Evolutionary conservation across 2,888 invertebrate species (phyloP), one percentile per base, ranked within the genome.

Genomic region (Aphrophora alni): DNA sequence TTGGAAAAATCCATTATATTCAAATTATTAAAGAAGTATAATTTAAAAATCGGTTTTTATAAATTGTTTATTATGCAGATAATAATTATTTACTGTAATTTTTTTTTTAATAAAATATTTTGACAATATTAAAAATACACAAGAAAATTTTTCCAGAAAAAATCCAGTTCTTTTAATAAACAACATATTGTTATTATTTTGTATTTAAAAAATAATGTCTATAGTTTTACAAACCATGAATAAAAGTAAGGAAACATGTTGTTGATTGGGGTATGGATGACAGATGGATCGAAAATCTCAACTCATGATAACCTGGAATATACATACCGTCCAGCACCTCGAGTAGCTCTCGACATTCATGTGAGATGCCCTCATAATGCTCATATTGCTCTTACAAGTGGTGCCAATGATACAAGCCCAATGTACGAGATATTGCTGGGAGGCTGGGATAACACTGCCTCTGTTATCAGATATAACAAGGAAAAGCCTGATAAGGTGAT

Each of bases 231-330:
- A n/a, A n/a, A n/a, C n/a, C n/a, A n/a, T n/a, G 33, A 33, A 44
- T 44, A 14, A 17, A 44, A 44, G 44, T 44, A 44, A 14, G 17
- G 14, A 44, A 44, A 44, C 33, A 33, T 33, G 44, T 33, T 44
- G 44, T 17, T 44, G 44, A 44, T 44, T 44, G 44, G 44, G 44
- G 44, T 44, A 12, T 44, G 44, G 44, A 44, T 44, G 12, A 44
- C 44, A 80, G 80, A 75, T 80, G 26, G 44, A 38, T 44, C 44
- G 27, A 96, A 95, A 90, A 88, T 97, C 82, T 88, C 92, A 86
- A 94, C 95, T 83, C 93, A 93, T 86, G 95, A 96, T 87, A 93
- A 93, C 88, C 92, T 95, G 87, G 93, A 94, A 88, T 97, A 97
- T 90, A 91, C 92, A 84, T 97, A 95, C 90, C 93, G 93, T 86